Evolutionary conservation across 2,888 invertebrate genomes (phyloP), one percentile per base, ranked within the genome.

Genomic region (Drosophila gaucha): DNA sequence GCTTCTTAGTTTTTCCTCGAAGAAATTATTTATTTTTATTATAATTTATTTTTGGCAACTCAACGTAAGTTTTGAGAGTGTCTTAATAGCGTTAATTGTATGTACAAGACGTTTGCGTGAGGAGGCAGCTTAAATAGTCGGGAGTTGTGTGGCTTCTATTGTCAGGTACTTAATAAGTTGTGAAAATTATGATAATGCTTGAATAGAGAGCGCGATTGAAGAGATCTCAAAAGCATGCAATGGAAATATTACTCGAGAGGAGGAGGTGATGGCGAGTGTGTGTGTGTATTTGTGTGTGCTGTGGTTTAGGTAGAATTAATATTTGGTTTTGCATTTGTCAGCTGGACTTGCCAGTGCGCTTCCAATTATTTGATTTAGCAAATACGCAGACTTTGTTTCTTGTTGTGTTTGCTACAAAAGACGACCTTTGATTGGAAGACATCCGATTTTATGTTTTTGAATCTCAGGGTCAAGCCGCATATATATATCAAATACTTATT

Each of bases 391-490:
- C 89, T 85, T 84, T 78, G 84, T 74, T 88, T 83, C 86, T 83
- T 82, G 70, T 89, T 84, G 85, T 85, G 84, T 88, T 76, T 87
- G 89, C 89, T 89, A 86, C 88, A 88, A 90, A 90, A 91, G 90
- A 91, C 90, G 90, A 90, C 90, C 90, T 90, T 90, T 91, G 90
- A 90, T 91, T 92, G 92, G 92, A 92, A 92, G 92, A 92, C 92
- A 90, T 92, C 90, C 89, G 92, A 92, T 92, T 92, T 89, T 90
- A 85, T 82, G 86, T 87, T 88, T 90, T 90, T 89, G 91, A 92
- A 91, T 90, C 82, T 83, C 90, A 91, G 91, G 90, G 89, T 91
- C 90, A 91, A 89, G 91, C 90, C 90, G 88, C 90, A 90, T 90
- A 76, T 75, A 77, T 84, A 77, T 84, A 74, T 79, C 74, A 74